phyloP scores from a whole-genome alignment of 2,888 invertebrate species.

The Chloromyia formosa region DNA sequence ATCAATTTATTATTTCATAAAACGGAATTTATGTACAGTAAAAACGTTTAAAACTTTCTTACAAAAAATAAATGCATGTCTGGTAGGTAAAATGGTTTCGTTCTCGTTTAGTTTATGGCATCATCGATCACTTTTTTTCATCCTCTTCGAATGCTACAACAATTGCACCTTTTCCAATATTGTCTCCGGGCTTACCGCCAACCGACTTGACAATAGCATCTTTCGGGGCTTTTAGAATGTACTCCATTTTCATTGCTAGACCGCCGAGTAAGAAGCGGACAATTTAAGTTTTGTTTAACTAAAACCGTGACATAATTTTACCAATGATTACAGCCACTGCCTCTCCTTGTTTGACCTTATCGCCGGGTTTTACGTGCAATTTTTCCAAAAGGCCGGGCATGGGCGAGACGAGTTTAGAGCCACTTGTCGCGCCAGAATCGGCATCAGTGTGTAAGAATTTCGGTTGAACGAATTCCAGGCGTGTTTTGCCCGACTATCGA shows the following conservation, averaged over 20 bases:
- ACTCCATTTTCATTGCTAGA: constrained; percentile 99
- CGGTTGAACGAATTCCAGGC: constrained; percentile 70
- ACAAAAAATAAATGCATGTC: too few species aligned
- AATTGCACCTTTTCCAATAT: constrained; percentile 78
- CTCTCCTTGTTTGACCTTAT: constrained; percentile 86
- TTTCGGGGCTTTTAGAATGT: constrained; percentile 85
- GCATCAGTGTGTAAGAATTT: constrained; percentile 67
- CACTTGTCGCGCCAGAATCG: constrained; percentile 60
- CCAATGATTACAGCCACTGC: constrained; percentile 88
- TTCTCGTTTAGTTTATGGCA: not conserved
- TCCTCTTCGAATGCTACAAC: constrained; percentile 68
- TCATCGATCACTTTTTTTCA: constrained; percentile 1
- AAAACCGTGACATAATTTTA: constrained; percentile 48
- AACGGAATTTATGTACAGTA: too few species aligned
- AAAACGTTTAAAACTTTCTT: too few species aligned
- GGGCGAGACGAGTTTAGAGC: constrained; percentile 80
- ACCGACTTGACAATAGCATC: constrained; percentile 81
- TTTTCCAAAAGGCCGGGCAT: constrained; percentile 97
- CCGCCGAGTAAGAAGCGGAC: not conserved
- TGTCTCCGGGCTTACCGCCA: constrained; percentile 78
- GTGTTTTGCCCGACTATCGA: constrained; percentile 72
- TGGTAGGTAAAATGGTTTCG: too few species aligned
- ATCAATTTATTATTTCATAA: too few species aligned
- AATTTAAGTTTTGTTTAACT: not conserved
- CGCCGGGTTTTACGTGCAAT: constrained; percentile 82